A percentile compares a stretch with the other conserved stretches of the same genome.
Conservation (phyloP, 2,797 vertebrate genomes). For the Craterocephalus amniculus region DNA sequence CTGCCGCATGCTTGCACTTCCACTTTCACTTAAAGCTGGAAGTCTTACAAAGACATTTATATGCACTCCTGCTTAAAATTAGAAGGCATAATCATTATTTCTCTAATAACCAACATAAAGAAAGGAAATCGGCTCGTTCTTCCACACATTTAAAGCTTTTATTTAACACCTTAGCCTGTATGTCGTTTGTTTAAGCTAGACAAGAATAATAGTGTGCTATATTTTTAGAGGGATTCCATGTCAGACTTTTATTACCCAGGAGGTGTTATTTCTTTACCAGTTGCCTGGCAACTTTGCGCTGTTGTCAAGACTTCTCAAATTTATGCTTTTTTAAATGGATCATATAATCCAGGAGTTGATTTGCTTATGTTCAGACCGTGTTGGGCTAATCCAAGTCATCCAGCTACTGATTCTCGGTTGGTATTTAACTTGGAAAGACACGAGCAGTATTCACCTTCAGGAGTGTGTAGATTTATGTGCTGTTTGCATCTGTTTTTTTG, state of each 20-base stretch:
- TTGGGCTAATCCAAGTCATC: background rate
- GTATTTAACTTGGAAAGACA: background rate
- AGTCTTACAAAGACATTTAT: background rate
- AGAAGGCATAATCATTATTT: background rate
- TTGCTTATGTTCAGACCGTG: background rate
- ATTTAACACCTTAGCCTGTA: background rate
- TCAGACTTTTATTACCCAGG: background rate
- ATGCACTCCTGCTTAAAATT: background rate
- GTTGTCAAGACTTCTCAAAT: background rate
- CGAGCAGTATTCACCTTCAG: background rate
- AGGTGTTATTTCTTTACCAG: background rate
- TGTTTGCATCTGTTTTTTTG: background rate
- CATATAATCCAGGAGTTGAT: background rate
- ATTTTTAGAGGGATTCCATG: background rate
- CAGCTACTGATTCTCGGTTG: background rate
- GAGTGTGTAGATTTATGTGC: background rate
- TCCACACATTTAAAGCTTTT: background rate
- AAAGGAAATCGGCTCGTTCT: background rate
- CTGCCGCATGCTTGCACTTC: background rate
- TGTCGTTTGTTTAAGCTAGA: constrained; percentile 7
- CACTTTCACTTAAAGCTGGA: background rate
- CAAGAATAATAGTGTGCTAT: background rate
- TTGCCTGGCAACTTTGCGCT: background rate
- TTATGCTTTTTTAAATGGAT: background rate
- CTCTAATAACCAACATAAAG: background rate